Conservation (phyloP, 2,797 vertebrate species). For the Manis javanica region DNA sequence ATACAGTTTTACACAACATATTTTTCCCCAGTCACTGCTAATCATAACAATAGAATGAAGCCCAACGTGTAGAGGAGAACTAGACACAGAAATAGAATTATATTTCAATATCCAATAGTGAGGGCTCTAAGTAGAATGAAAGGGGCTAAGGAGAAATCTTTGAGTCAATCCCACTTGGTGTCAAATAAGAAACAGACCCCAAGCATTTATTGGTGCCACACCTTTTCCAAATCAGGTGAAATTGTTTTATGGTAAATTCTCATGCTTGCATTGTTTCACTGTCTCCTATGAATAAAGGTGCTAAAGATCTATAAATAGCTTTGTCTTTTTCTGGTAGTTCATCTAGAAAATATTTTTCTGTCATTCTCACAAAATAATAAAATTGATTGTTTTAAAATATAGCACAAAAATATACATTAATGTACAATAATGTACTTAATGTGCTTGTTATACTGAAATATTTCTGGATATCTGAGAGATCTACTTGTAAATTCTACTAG, state of each 20-base stretch:
- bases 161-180: not conserved
- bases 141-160: not conserved
- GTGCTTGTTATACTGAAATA: not conserved
- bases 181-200: not conserved
- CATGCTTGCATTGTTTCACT: not conserved
- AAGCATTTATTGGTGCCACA: not conserved
- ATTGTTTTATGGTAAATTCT: not conserved
- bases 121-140: not conserved
- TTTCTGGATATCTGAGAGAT: not conserved
- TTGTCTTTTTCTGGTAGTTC: not conserved
- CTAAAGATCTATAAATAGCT: not conserved
- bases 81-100: not conserved
- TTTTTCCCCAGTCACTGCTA: not conserved
- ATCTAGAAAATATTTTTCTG: not conserved
- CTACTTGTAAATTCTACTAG: not conserved
- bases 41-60: not conserved
- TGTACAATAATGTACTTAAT: not conserved
- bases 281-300: not conserved
- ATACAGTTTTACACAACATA: not conserved
- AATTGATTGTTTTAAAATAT: not conserved
- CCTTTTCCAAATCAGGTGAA: not conserved
- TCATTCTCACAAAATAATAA: not conserved
- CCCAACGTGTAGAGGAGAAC: not conserved
- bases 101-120: not conserved
- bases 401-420: not conserved